Percentiles rank a stretch among this genome's conserved stretches.
Conservation (phyloP, 1,140 invertebrate species). For the Asbolus verrucosus region DNA sequence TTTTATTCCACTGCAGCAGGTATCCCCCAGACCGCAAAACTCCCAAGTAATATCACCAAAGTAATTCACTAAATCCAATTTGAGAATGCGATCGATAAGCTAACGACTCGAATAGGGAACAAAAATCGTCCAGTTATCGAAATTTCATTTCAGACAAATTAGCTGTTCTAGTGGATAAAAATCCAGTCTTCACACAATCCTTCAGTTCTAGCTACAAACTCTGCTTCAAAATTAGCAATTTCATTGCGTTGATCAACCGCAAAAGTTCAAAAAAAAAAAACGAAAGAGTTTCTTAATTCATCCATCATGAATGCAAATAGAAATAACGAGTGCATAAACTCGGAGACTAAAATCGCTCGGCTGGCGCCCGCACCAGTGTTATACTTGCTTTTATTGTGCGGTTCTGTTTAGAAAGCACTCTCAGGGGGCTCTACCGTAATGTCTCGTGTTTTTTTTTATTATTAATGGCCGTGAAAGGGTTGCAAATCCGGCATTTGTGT, state of each 20-base stretch:
- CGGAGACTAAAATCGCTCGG: no score
- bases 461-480: not conserved
- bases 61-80: slow-evolving; percentile 36
- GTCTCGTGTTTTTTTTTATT: no score
- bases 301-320: no score
- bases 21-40: slow-evolving; percentile 7
- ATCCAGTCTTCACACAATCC: no score
- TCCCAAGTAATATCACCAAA: slow-evolving; percentile 16
- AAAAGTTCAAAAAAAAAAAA: no score
- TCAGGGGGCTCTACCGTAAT: not conserved
- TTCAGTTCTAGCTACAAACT: no score
- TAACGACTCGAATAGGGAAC: slow-evolving; percentile 9
- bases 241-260: no score
- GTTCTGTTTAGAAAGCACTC: not conserved
- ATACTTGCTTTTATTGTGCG: not conserved
- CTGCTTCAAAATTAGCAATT: no score
- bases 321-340: no score
- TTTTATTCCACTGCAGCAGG: slow-evolving; percentile 2
- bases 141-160: slow-evolving; percentile 17
- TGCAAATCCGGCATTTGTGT: not conserved
- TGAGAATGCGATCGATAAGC: slow-evolving; percentile 23
- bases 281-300: no score
- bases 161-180: no score
- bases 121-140: slow-evolving; percentile 28
- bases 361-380: no score